A percentile compares a stretch with the other conserved stretches of the same genome.
Conservation (phyloP, 2,888 invertebrate genomes). For the Nephrotoma appendiculata region DNA sequence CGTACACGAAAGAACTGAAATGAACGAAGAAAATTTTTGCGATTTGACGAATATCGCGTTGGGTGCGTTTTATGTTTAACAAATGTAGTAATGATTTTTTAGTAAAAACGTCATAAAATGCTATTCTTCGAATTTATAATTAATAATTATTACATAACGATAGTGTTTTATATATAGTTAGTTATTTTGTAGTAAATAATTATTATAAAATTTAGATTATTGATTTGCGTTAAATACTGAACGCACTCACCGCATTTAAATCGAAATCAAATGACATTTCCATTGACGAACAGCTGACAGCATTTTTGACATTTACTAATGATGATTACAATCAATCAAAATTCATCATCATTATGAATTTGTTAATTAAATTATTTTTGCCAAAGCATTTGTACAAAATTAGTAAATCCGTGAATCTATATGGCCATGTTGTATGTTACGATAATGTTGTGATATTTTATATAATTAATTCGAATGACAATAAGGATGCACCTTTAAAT, state of each 20-base stretch:
- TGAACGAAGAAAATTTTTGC: neutral
- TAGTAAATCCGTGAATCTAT: conserved; percentile 21
- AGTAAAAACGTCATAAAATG: neutral
- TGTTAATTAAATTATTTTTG: conserved; percentile 28
- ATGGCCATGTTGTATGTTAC: conserved; percentile 26
- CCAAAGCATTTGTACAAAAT: conserved; percentile 22
- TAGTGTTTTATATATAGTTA: neutral
- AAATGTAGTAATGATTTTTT: conserved; percentile 4
- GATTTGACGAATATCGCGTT: neutral
- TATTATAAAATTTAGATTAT: neutral
- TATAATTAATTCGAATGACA: conserved; percentile 16
- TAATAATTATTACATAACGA: neutral
- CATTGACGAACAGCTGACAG: neutral
- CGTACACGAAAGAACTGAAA: neutral
- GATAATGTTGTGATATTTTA: conserved; percentile 27
- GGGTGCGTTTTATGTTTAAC: neutral
- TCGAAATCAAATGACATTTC: neutral
- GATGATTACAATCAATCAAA: neutral
- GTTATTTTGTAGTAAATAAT: neutral
- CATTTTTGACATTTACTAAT: neutral
- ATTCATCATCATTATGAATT: conserved; percentile 9
- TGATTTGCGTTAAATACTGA: neutral
- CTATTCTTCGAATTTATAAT: neutral
- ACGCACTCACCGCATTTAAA: neutral
- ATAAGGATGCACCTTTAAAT: conserved; percentile 17